A percentile compares a stretch with the other conserved stretches of the same genome.
These are phyloP conservation scores for Chiloscyllium plagiosum DNA, from an alignment of 2,113 vertebrate genomes.

Conservation along the genomic window DNA sequence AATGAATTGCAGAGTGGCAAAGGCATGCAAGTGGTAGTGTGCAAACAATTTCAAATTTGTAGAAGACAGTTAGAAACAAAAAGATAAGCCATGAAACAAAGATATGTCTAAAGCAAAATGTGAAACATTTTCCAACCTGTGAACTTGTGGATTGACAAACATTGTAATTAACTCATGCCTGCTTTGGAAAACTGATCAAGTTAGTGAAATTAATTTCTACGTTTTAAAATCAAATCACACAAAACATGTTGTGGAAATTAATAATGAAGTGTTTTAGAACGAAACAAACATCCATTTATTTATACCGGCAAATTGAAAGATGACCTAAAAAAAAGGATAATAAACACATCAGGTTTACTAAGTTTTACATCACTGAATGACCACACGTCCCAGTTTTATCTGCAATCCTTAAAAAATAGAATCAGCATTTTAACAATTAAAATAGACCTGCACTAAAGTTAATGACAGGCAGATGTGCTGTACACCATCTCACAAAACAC, in stretches of 20 bases:
- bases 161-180: neutral
- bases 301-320: neutral
- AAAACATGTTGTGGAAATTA: neutral
- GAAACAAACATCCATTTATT: neutral
- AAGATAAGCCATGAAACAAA: neutral
- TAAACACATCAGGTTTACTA: neutral
- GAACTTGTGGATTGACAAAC: neutral
- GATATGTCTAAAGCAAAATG: neutral
- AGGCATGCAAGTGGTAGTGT: neutral
- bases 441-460: neutral
- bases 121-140: neutral
- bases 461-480: neutral
- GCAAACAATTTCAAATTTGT: neutral
- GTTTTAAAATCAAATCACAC: neutral
- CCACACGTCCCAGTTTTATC: neutral
- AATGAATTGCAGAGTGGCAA: neutral
- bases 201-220: neutral
- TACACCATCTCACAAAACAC: neutral
- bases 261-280: neutral
- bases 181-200: neutral
- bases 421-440: neutral
- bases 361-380: neutral
- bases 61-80: neutral
- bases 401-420: neutral
- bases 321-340: neutral